Evolutionary conservation across 1,140 invertebrate genomes (phyloP), one percentile per base, ranked within the genome.

Genomic region (Trinorchestia longiramus): DNA sequence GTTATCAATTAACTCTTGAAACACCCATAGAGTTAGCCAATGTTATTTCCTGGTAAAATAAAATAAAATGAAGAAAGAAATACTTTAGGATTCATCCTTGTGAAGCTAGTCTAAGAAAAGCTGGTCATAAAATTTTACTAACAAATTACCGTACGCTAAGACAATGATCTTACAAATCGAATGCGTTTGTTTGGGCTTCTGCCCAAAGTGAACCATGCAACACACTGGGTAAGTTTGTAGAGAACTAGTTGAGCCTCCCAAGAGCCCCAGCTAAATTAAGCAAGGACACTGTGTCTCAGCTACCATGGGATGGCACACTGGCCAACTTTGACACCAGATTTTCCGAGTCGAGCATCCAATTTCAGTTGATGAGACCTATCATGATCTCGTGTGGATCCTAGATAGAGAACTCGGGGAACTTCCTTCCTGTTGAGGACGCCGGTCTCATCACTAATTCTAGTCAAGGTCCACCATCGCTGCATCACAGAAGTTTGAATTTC

Each of bases 241-340:
- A 77, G 28, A 28, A 36, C 62, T 77, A 36, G 62, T 77, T 19
- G 62, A 77, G 62, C 62, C 62, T 36, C 62, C 36, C 62, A 3
- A 77, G 62, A 28, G 28, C 3, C 11, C 62, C 15, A 77, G 62
- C 62, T 77, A 36, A 36, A 77, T 77, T 77, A 77, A 77, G 62
- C 62, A 77, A 77, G 28, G 62, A 77, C 11, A 77, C 62, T 77
- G 62, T 28, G 15, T 28, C 36, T 28, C 62, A 36, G 36, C 62
- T 77, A 77, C 62, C 62, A 23, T 77, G 3, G 15, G 62, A 77
- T 77, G 62, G 62, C 62, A 15, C 62, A 77, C 28, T 77, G 62
- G 62, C 62, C 62, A 77, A 77, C 62, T 77, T 77, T 77, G 62
- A 77, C 62, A 77, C 62, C 62, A 77, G 62, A 77, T 77, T 77